Evolutionary conservation across 2,113 vertebrate genomes (phyloP), one percentile per base, ranked within the genome.

Genomic region (Austrofundulus limnaeus): DNA sequence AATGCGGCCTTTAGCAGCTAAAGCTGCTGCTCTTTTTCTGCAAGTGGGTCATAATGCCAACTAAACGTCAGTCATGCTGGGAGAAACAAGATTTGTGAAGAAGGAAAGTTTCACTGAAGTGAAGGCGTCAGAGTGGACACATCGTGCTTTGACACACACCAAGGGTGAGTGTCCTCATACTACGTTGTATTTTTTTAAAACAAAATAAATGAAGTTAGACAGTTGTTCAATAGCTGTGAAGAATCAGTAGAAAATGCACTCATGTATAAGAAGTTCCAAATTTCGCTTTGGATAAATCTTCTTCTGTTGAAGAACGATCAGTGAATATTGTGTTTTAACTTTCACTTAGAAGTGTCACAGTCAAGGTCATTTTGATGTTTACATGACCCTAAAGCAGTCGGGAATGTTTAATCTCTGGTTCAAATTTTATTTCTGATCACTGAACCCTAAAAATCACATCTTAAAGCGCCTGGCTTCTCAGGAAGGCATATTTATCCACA

Each of bases 1-100:
- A 75, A 61, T 55, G 67, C 41, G 68, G 66, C 70, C 67, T 85
- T 75, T 67, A 60, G 21, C 50, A 48, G 58, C 63, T 64, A 52
- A 73, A 43, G 65, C 39, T 65, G 15, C 51, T 41, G 31, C 64
- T 65, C 57, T 19, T 80, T 77, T 63, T 53, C 28, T 28, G 54
- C 70, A 75, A 79, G 65, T 73, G 55, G 61, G 28, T 67, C 58
- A 73, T 80, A 48, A 80, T 69, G 75, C 77, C 80, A 67, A 54
- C 53, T 64, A 19, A 77, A 47, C 24, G 23, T 81, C 75, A 71
- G 53, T 61, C 71, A 56, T 7, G 42, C 15, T 28, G 47, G 15
- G 11, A 24, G 20, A 24, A 16, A 25, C 34, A 45, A 10, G 16
- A 41, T 13, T 34, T 9, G 31, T 43, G 8, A 55, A 71, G 45